Conservation (phyloP, 2,797 vertebrate species). For the Enteromius argenteus region DNA sequence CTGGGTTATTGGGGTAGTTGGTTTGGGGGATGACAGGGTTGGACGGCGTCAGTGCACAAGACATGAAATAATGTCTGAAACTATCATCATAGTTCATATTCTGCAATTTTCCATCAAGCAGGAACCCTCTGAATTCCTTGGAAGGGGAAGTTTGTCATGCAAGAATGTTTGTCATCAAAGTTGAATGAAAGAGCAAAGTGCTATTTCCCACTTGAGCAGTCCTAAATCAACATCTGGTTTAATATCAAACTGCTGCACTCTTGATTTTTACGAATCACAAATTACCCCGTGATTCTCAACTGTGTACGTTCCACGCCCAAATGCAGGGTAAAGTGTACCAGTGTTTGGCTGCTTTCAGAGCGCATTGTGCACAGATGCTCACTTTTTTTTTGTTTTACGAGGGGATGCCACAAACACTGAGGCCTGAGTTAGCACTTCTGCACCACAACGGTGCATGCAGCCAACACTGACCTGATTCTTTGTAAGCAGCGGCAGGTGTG, state of each 20-base stretch:
- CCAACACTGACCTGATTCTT: conserved; percentile 61
- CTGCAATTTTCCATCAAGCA: conserved; percentile 28
- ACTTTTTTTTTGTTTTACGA: conserved; percentile 42
- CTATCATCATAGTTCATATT: neutral
- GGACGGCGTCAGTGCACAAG: neutral
- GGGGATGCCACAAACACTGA: conserved; percentile 42
- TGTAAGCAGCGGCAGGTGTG: conserved; percentile 70
- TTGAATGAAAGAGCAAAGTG: conserved; percentile 48
- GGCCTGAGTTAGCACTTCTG: conserved; percentile 39
- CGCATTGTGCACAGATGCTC: conserved; percentile 40
- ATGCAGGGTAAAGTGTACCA: conserved; percentile 24
- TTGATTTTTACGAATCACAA: conserved; percentile 22
- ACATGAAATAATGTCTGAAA: conserved; percentile 8
- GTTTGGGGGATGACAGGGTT: neutral
- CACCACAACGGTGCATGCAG: conserved; percentile 52
- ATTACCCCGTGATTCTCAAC: conserved; percentile 20
- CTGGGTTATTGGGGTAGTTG: conserved; percentile 7
- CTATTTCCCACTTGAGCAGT: conserved; percentile 34
- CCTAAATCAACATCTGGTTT: conserved; percentile 7
- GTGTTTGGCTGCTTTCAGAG: conserved; percentile 40
- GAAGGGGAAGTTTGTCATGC: conserved; percentile 52
- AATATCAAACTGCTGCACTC: neutral
- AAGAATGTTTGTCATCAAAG: conserved; percentile 50
- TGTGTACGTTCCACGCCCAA: conserved; percentile 40
- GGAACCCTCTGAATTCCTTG: conserved; percentile 19